A percentile compares a stretch with the other conserved stretches of the same genome.
These are phyloP conservation scores for Chrysolina americana DNA, from an alignment of 2,888 invertebrate species.

Conservation along the genomic window DNA sequence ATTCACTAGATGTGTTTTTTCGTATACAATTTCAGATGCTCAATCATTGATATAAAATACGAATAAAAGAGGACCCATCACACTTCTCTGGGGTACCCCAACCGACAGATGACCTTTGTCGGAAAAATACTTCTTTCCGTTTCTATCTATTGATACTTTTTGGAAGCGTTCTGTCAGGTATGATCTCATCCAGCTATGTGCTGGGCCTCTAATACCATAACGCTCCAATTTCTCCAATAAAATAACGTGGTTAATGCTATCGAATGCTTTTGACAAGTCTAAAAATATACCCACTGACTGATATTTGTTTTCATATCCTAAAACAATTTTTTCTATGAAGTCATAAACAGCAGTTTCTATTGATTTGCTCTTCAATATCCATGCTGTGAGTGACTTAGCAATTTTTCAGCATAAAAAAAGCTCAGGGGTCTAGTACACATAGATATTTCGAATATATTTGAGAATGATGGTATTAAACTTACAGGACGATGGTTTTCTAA, in stretches of 20 bases:
- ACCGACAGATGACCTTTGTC: not conserved
- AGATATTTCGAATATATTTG: too few species aligned
- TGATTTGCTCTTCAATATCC: conserved; percentile 11
- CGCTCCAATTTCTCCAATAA: not conserved
- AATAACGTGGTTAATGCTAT: not conserved
- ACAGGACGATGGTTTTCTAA: too few species aligned
- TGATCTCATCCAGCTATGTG: too few species aligned
- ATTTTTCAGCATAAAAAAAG: too few species aligned
- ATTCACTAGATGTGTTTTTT: not conserved
- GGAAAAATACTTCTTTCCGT: conserved; percentile 18
- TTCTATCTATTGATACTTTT: too few species aligned
- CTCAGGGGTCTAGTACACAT: too few species aligned
- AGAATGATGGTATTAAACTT: too few species aligned
- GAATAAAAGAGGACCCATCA: not conserved
- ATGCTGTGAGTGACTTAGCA: conserved; percentile 20
- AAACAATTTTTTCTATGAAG: not conserved
- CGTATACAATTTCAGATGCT: not conserved
- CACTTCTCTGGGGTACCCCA: not conserved
- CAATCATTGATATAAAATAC: not conserved
- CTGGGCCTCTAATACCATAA: too few species aligned
- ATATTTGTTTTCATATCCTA: not conserved
- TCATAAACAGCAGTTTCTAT: not conserved
- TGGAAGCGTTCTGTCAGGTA: too few species aligned
- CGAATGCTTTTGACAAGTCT: not conserved
- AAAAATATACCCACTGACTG: conserved; percentile 7